Evolutionary conservation across 2,888 invertebrate genomes (phyloP), one percentile per base, ranked within the genome.

Genomic region (Pollenia griseotomentosa): DNA sequence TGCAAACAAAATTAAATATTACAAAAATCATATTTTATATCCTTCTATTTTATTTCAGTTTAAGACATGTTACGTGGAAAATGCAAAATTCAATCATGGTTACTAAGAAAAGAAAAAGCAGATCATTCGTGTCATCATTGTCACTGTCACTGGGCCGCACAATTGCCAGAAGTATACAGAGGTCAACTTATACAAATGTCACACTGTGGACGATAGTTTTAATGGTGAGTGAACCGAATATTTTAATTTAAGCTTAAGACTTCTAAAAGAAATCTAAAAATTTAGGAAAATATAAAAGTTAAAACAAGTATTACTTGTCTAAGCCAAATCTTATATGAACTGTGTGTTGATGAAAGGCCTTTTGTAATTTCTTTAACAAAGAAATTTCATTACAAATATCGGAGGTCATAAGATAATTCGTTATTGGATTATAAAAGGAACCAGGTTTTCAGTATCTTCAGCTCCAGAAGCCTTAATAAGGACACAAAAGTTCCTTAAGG

Each of bases 31-130:
- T 33, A 1, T 6, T 33, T 33, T 33, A 33, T 48, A 14, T 55
- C 12, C 70, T 57, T 23, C 48, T 19, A 44, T 70, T 48, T 11
- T 55, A 3, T 71, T 84, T 12, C 12, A 87, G 87, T 61, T 84
- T 63, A 87, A 84, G 87, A 84, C 84, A 87, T 87, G 87, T 78
- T 81, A 78, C 87, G 77, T 73, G 84, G 81, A 71, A 81, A 78
- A 81, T 81, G 77, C 77, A 81, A 68, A 81, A 81, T 44, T n/a
- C 71, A 71, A 87, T 65, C 51, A 87, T 87, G 87, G 81, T 68
- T 81, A 73, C 68, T 44, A 65, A 84, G 77, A 75, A 78, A 59
- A 81, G 77, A 73, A 73, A 71, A 74, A 80, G 66, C 77, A 77
- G 77, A 59, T 44, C 73, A 48, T 40, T n/a, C 44, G 33, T 57